Percentiles rank a stretch among this genome's conserved stretches.
Evolutionary conservation across 2,797 vertebrate genomes (phyloP).

Genomic region (Bovichtus variegatus): DNA sequence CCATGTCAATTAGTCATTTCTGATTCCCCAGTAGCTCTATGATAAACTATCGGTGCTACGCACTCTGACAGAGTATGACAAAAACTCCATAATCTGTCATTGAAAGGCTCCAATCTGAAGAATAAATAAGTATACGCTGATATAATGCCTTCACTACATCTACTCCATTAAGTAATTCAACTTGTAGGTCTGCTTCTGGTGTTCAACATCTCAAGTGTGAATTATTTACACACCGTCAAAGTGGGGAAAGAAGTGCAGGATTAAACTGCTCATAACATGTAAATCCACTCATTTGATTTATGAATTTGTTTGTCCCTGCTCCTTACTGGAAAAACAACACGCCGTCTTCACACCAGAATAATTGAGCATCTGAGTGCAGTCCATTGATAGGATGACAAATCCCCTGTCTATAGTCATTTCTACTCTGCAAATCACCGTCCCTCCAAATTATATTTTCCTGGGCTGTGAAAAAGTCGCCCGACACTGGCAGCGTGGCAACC

Average conservation of each 20-base stretch:
- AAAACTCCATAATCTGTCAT: background rate
- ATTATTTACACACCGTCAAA: constrained; percentile 17
- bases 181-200: background rate
- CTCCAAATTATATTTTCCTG: constrained; percentile 57
- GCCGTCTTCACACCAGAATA: constrained; percentile 41
- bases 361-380: constrained; percentile 52
- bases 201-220: constrained; percentile 14
- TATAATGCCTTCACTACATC: background rate
- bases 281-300: constrained; percentile 60
- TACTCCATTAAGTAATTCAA: background rate
- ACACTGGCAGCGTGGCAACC: constrained; percentile 22
- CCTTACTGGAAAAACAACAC: constrained; percentile 48
- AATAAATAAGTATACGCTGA: background rate
- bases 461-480: constrained; percentile 4
- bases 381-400: constrained; percentile 68
- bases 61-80: background rate
- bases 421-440: constrained; percentile 65
- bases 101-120: background rate
- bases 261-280: constrained; percentile 47
- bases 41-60: background rate
- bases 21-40: background rate
- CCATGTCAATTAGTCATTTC: background rate
- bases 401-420: constrained; percentile 60
- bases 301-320: constrained; percentile 53
- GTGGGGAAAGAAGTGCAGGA: constrained; percentile 9